Evolutionary conservation across 2,113 vertebrate species (phyloP).

Genomic region (Bubo bubo): DNA sequence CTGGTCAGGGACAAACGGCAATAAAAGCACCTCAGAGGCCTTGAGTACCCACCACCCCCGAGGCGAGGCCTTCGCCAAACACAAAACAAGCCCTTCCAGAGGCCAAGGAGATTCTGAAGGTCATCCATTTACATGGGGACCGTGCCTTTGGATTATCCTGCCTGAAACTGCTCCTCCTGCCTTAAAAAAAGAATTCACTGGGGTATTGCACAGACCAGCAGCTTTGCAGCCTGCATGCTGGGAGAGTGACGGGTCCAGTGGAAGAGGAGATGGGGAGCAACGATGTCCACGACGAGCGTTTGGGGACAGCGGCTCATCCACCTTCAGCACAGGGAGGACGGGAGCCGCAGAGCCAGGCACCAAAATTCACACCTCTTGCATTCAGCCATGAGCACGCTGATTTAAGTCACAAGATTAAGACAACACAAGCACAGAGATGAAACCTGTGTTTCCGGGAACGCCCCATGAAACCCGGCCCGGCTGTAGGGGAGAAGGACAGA

Average conservation of each 20-base stretch:
- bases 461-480: fast-evolving
- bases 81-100: not conserved
- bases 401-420: not conserved
- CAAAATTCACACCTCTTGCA: fast-evolving
- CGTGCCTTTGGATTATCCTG: not conserved
- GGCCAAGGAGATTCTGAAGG: conserved; percentile 16
- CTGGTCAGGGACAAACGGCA: not conserved
- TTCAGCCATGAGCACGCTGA: fast-evolving
- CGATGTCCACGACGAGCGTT: fast-evolving
- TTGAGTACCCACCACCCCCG: not conserved
- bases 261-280: not conserved
- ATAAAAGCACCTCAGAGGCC: conserved; percentile 2
- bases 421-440: fast-evolving
- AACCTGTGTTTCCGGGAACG: fast-evolving
- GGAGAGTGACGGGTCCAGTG: fast-evolving
- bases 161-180: not conserved
- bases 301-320: not conserved
- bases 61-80: not conserved
- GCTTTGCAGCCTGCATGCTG: not conserved
- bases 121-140: not conserved
- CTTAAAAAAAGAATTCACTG: not conserved
- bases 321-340: fast-evolving
- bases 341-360: not conserved
- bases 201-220: fast-evolving
- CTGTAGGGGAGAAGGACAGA: not conserved